Evolutionary conservation across 1,140 invertebrate genomes (phyloP).

Genomic region (Drosophila nebulosa): DNA sequence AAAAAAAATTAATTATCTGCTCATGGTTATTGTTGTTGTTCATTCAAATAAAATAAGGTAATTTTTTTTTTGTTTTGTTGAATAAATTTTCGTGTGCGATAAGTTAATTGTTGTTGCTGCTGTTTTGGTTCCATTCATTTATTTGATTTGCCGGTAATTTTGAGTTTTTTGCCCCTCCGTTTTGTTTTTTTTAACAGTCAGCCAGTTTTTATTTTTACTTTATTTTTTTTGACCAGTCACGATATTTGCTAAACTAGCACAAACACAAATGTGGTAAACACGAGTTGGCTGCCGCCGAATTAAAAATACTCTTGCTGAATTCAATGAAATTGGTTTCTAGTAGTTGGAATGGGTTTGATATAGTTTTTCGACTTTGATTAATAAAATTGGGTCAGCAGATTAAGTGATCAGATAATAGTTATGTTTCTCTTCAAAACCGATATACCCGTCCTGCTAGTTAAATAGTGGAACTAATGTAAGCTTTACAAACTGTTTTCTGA

Average conservation of each 20-base stretch:
- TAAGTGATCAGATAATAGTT: no score
- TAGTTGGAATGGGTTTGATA: no score
- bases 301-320: not conserved
- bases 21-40: conserved; percentile 1
- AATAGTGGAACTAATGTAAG: not conserved
- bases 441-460: not conserved
- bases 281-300: not conserved
- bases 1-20: not conserved
- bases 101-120: conserved; percentile 36
- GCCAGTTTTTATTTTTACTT: not conserved
- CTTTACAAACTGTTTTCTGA: not conserved
- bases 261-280: not conserved
- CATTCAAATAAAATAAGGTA: conserved; percentile 19
- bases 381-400: no score
- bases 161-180: conserved; percentile 12
- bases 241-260: not conserved
- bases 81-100: conserved; percentile 12
- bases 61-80: not conserved
- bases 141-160: not conserved
- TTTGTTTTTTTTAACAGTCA: not conserved
- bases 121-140: not conserved
- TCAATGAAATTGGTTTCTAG: no score
- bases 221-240: not conserved
- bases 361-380: no score
- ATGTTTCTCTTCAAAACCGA: not conserved